Evolutionary conservation across 1,140 invertebrate species (phyloP), one percentile per base, ranked within the genome.

Genomic region (Rhopalosiphum padi): DNA sequence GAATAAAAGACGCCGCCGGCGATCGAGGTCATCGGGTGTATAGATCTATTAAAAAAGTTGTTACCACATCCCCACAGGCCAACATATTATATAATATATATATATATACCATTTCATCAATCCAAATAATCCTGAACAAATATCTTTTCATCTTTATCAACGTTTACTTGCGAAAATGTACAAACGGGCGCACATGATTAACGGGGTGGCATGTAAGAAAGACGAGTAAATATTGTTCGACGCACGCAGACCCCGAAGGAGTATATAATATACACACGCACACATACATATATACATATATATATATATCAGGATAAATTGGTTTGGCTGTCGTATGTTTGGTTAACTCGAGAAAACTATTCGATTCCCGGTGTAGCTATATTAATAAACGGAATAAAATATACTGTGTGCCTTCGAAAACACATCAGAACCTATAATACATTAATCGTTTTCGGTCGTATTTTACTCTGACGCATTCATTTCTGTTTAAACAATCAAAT

Each of bases 111-210:
- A 43, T 91, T 91, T 48, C 90, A 30, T 46, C 30, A 48, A 77
- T 91, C n/a, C 68, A 91, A 91, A 83, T 83, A 35, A 92, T 92
- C 90, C 90, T 91, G 68, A 91, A 91, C 90, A 91, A 92, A 83
- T 92, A 92, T 48, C 90, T 83, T 92, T 92, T 92, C n/a, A 92
- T 92, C 90, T 92, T 92, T 30, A 51, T 77, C 21, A 51, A 82
- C 90, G 90, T 46, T 91, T 51, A 53, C 30, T 91, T 30, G 90
- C 11, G 90, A 41, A 82, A 48, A 83, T 25, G 60, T 92, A 51
- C 46, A 92, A 35, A 92, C 43, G 90, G 68, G 43, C 6, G 23
- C 25, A 11, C 37, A 89, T 37, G 48, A 77, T 91, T 82, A 91
- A 30, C 90, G 86, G 60, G 53, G 55, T 23, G 43, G 90, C 90